Evolutionary conservation across 2,888 invertebrate genomes (phyloP).

Genomic region (Drosophila prostipennis): DNA sequence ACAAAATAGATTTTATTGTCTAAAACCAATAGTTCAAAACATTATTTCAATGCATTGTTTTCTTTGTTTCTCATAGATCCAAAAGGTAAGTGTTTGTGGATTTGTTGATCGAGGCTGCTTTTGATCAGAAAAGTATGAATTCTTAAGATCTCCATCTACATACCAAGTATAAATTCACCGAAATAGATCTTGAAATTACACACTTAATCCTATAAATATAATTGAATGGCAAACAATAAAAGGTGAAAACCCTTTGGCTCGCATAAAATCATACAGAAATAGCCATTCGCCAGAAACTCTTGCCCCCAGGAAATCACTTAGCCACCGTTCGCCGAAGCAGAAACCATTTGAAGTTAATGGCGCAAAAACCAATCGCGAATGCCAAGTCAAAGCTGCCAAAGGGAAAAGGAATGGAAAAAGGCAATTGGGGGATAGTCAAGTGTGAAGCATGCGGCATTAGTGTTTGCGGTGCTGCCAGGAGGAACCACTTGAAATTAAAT

Average conservation of each 20-base stretch:
- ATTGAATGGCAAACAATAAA: neutral
- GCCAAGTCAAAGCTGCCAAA: constrained; percentile 33
- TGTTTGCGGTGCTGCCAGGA: constrained; percentile 28
- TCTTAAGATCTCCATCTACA: too few relatives aligned
- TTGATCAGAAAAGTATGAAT: too few relatives aligned
- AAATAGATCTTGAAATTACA: neutral
- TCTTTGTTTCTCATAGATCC: too few relatives aligned
- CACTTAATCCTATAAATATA: neutral
- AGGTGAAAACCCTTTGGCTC: neutral
- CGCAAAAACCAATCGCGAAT: constrained; percentile 41
- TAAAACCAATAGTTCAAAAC: too few relatives aligned
- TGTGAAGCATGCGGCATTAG: constrained; percentile 14
- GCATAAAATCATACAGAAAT: neutral
- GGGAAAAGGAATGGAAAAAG: constrained; percentile 4
- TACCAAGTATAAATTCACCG: too few relatives aligned
- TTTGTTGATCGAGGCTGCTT: too few relatives aligned
- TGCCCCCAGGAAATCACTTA: constrained; percentile 17
- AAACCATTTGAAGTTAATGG: constrained; percentile 29
- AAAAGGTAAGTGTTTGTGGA: too few relatives aligned
- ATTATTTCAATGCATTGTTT: too few relatives aligned
- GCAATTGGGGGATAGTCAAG: constrained; percentile 32
- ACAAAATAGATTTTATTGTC: too few relatives aligned
- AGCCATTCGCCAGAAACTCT: too few relatives aligned
- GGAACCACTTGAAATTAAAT: constrained; percentile 73
- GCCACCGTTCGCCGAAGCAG: neutral